Evolutionary conservation across 2,888 invertebrate genomes (phyloP).

Genomic region (Heteromurus nitidus): DNA sequence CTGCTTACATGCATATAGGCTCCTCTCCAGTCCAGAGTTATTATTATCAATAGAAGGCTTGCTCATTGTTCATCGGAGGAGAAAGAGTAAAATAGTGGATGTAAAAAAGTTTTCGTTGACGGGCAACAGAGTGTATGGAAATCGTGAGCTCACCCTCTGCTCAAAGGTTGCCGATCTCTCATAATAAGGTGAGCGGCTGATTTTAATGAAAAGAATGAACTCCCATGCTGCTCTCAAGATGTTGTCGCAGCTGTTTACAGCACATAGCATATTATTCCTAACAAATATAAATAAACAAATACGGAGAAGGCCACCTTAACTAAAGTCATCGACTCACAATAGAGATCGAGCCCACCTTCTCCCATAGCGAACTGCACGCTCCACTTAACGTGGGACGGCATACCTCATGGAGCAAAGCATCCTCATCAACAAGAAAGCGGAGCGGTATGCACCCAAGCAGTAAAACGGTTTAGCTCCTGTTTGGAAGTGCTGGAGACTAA

Average conservation of each 20-base stretch:
- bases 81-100: slow-evolving; percentile 6
- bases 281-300: not conserved
- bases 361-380: no score
- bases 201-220: slow-evolving; percentile 70
- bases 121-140: slow-evolving; percentile 44
- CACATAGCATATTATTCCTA: not conserved
- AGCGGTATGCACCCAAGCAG: no score
- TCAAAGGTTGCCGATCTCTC: slow-evolving; percentile 66
- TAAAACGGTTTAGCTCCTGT: no score
- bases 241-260: not conserved
- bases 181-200: slow-evolving; percentile 68
- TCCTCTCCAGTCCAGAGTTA: slow-evolving; percentile 54
- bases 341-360: no score
- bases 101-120: slow-evolving; percentile 14
- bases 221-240: slow-evolving; percentile 63
- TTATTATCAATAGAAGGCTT: slow-evolving; percentile 49
- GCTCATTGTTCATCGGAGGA: slow-evolving; percentile 33
- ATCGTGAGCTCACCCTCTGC: slow-evolving; percentile 59
- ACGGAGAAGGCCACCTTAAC: not conserved
- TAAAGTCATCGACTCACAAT: no score
- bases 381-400: no score
- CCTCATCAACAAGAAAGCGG: no score
- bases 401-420: no score
- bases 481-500: no score
- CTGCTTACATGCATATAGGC: slow-evolving; percentile 42